Evolutionary conservation across 2,113 vertebrate species (phyloP).

Genomic region (Cyphomyrus plagiostoma): DNA sequence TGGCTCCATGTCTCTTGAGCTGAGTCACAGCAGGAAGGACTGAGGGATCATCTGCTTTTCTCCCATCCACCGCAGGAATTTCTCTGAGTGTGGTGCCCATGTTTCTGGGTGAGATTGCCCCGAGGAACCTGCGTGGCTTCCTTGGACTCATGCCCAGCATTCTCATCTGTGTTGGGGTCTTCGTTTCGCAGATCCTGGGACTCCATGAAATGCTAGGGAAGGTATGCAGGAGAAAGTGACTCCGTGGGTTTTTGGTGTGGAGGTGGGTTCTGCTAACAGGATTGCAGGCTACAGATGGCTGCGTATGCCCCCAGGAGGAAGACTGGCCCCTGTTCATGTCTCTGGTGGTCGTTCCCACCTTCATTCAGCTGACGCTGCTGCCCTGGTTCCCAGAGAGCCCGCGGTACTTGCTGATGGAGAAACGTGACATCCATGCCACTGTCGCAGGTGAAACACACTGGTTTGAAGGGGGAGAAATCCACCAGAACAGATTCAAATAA

Average conservation of each 20-base stretch:
- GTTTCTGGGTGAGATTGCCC: slow-evolving; percentile 81
- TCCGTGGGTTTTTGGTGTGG: not conserved
- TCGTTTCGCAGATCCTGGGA: slow-evolving; percentile 74
- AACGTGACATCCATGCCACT: slow-evolving; percentile 59
- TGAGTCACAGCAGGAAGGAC: not conserved
- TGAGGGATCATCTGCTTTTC: not conserved
- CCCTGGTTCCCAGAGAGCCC: slow-evolving; percentile 87
- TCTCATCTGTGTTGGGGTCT: slow-evolving; percentile 83
- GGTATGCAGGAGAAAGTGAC: slow-evolving; percentile 46
- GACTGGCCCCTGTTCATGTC: slow-evolving; percentile 79
- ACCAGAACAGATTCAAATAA: not conserved
- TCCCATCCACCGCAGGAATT: slow-evolving; percentile 57
- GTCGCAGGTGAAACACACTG: slow-evolving; percentile 59
- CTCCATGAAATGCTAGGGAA: slow-evolving; percentile 74
- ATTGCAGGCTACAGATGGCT: not conserved
- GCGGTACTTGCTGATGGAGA: slow-evolving; percentile 80
- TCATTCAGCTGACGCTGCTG: slow-evolving; percentile 71
- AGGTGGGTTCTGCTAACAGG: not conserved
- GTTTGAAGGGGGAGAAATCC: too few relatives aligned
- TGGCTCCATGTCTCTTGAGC: not conserved
- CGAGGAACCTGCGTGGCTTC: slow-evolving; percentile 77
- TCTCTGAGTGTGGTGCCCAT: slow-evolving; percentile 82
- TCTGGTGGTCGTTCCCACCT: slow-evolving; percentile 64
- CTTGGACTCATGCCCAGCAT: slow-evolving; percentile 77
- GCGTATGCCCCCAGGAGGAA: slow-evolving; percentile 61